Evolutionary conservation across 1,140 invertebrate genomes (phyloP), one percentile per base, ranked within the genome.

Genomic region (Dendroctonus valens): DNA sequence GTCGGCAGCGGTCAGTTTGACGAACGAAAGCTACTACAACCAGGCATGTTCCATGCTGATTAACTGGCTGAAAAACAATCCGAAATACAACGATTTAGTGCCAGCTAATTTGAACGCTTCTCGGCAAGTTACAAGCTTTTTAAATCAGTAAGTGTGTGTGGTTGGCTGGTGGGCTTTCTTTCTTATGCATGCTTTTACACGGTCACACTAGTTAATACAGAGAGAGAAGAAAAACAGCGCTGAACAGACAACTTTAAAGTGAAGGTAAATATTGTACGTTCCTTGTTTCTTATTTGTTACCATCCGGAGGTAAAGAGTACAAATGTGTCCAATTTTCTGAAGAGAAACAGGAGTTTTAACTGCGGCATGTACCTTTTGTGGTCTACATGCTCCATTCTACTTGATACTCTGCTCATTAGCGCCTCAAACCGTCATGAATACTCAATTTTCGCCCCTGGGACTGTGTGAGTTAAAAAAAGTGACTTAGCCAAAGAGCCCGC

Each of bases 1-100:
- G 86, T 86, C 92, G 5, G 80, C 99, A 55, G 93, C 96, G 44
- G 92, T 96, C 7, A 94, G 93, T 70, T 97, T 96, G 71, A 97
- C 96, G 5, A 99, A 99, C 81, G 97, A 99, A 79, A 91, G 88
- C 70, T 87, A 88, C 76, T 85, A 90, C 63, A 89, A 85, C 75
- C 87, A 87, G 79, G 90, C 90, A 2, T 89, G 89, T 53, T 78
- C 84, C 53, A 85, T 86, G 60, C 79, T 92, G n/a, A 82, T 85
- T 70, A 86, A 88, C 65, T 98, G 95, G 95, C 79, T 98, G n/a
- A 82, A 85, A 69, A 83, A 86, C 67, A 93, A 96, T 81, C 87
- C 91, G 1, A 90, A 91, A 78, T 98, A 97, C 73, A 83, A 83
- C 65, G 86, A 92, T 73, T 76, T 97, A 41, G 80, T 88, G 4